phyloP scores from a whole-genome alignment of 2,797 vertebrate genomes.

The Phoxinus dragarum region DNA sequence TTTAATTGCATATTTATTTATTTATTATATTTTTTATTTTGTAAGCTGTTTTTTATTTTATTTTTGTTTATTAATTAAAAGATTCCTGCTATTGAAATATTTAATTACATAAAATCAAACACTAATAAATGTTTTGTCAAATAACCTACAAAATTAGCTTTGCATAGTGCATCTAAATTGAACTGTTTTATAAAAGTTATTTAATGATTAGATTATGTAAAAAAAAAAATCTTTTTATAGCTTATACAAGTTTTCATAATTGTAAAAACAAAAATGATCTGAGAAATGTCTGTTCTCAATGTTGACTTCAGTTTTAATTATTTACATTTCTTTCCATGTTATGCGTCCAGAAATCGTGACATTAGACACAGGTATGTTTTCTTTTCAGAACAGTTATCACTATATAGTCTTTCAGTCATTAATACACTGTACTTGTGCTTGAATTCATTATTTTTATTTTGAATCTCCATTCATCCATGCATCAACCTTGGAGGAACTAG shows the following conservation, averaged over 20 bases:
- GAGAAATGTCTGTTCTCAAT: background rate
- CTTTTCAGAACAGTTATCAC: background rate
- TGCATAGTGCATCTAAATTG: background rate
- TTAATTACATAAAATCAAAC: background rate
- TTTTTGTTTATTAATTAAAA: background rate
- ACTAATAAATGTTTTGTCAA: background rate
- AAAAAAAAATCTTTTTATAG: background rate
- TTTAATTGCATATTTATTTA: background rate
- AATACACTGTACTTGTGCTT: slow-evolving; percentile 25
- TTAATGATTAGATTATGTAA: background rate
- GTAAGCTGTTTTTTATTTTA: background rate
- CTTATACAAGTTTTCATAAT: background rate
- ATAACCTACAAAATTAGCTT: background rate
- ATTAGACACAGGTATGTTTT: slow-evolving; percentile 94
- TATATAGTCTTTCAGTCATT: background rate
- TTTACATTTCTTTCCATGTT: slow-evolving; percentile 24
- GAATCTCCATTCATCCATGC: slow-evolving; percentile 1
- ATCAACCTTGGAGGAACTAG: slow-evolving; percentile 27
- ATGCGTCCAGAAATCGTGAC: slow-evolving; percentile 90
- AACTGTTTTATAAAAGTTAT: background rate
- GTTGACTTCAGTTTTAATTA: background rate
- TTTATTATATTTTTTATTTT: background rate
- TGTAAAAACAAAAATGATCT: background rate
- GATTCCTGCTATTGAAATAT: background rate
- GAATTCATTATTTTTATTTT: slow-evolving; percentile 5